Conservation (phyloP, 1,140 invertebrate genomes). For the Macrotrachela quadricornifera region DNA sequence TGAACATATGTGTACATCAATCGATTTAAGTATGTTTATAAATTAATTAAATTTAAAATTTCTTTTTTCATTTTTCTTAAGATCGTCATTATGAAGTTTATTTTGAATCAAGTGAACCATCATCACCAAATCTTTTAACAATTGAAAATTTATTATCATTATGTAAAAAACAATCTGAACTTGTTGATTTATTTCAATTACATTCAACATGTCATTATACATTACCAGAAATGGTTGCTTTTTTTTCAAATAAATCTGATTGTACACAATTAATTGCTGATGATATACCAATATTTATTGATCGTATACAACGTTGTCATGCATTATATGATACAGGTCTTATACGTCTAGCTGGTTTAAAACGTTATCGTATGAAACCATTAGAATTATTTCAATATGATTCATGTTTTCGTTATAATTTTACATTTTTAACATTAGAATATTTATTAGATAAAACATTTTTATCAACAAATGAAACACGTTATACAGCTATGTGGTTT, state of each 20-base stretch:
- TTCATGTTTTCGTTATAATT: no score
- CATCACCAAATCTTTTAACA: neutral
- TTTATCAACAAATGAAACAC: no score
- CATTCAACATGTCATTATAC: neutral
- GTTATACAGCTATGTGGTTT: no score
- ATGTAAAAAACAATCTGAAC: neutral
- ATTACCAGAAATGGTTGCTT: neutral
- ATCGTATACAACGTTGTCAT: neutral
- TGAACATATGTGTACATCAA: no score
- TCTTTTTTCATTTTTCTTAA: neutral
- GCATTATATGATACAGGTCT: neutral
- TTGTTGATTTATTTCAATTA: neutral
- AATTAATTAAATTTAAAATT: no score
- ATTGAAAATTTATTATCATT: neutral
- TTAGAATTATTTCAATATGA: no score
- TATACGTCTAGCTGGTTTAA: neutral
- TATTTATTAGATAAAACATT: no score
- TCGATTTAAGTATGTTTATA: no score
- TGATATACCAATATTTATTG: neutral
- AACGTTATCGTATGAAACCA: neutral
- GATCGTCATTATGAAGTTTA: conserved; percentile 2
- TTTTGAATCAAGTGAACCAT: neutral
- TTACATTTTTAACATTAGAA: no score
- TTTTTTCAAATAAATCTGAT: neutral
- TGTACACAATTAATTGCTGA: neutral